Percentiles rank a stretch among this genome's conserved stretches.
Conservation (phyloP, 2,797 vertebrate genomes). For the Sitta carolinensis region DNA sequence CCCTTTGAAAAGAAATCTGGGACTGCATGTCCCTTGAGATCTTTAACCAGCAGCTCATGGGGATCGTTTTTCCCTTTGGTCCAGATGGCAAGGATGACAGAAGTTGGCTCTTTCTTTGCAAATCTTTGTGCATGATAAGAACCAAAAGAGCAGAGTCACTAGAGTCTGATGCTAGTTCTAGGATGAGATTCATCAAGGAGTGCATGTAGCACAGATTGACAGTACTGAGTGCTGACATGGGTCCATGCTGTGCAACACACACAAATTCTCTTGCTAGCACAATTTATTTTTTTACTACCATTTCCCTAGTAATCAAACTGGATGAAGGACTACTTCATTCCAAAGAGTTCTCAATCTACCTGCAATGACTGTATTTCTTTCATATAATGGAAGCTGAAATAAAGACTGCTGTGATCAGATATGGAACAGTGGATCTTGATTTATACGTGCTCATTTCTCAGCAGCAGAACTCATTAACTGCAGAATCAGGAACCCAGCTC, state of each 20-base stretch:
- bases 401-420: background rate
- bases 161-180: background rate
- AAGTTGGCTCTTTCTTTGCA: background rate
- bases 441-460: background rate
- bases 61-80: background rate
- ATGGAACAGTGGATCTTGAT: background rate
- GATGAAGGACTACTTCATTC: background rate
- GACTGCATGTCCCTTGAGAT: background rate
- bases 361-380: background rate
- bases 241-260: background rate
- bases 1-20: background rate
- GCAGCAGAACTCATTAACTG: background rate
- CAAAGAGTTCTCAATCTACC: background rate
- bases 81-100: background rate
- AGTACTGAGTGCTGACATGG: accelerated
- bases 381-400: background rate
- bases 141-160: background rate
- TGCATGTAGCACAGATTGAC: background rate
- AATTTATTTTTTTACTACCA: background rate
- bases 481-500: background rate
- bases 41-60: background rate
- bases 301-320: background rate
- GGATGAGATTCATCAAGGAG: background rate
- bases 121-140: background rate
- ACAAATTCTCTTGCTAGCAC: background rate